phyloP scores from a whole-genome alignment of 2,888 invertebrate species.

The Ochropleura leucogaster region DNA sequence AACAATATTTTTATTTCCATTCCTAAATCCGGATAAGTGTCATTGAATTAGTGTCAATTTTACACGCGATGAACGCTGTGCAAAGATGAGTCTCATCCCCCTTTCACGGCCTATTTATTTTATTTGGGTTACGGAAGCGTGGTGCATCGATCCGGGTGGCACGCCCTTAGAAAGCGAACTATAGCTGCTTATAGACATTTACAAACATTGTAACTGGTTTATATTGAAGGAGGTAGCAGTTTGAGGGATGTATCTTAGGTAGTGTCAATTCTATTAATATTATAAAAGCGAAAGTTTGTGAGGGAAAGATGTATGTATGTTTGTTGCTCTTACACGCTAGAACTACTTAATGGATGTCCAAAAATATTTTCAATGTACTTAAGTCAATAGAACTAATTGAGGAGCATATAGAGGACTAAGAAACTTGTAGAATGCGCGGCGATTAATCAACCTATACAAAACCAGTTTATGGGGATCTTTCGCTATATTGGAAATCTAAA shows the following conservation, averaged over 20 bases:
- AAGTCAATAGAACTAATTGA: background rate
- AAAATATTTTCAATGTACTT: background rate
- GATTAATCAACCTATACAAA: too few species aligned
- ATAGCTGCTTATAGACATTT: background rate
- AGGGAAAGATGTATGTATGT: too few species aligned
- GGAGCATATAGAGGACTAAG: background rate
- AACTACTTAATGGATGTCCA: background rate
- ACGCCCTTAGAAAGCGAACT: slow-evolving; percentile 22
- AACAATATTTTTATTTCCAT: slow-evolving; percentile 16
- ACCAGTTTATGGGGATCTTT: too few species aligned
- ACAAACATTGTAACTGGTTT: too few species aligned
- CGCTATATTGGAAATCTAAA: too few species aligned
- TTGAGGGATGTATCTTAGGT: background rate
- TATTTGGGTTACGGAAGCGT: slow-evolving; percentile 56
- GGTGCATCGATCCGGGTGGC: slow-evolving; percentile 40
- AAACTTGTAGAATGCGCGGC: background rate
- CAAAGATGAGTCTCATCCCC: slow-evolving; percentile 36
- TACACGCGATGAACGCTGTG: slow-evolving; percentile 32
- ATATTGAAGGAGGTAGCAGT: too few species aligned
- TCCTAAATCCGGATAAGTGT: slow-evolving; percentile 46
- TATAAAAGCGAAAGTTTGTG: too few species aligned
- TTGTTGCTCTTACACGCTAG: too few species aligned
- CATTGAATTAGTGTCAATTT: slow-evolving; percentile 55
- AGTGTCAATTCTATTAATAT: too few species aligned
- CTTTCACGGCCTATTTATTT: slow-evolving; percentile 50